Conservation (phyloP, 2,113 vertebrate genomes). For the Hippocampus abdominalis region DNA sequence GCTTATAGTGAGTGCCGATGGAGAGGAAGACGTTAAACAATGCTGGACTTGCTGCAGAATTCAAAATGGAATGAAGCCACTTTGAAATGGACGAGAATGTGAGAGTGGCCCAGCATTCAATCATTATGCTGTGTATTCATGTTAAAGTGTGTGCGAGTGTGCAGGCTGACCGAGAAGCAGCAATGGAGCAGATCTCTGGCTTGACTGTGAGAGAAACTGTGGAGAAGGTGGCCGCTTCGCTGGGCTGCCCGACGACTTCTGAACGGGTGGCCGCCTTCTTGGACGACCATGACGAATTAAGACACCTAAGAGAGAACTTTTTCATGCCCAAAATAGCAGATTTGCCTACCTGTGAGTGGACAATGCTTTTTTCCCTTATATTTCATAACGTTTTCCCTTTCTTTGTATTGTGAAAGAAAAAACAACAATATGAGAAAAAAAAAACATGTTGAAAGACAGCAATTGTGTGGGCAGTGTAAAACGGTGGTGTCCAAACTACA, state of each 20-base stretch:
- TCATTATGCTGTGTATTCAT: background rate
- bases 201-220: slow-evolving; percentile 62
- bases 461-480: background rate
- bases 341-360: slow-evolving; percentile 81
- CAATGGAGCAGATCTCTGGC: slow-evolving; percentile 70
- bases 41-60: too few relatives aligned
- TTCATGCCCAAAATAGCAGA: slow-evolving; percentile 80
- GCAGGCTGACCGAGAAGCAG: background rate
- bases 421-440: background rate
- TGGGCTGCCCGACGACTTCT: slow-evolving; percentile 75
- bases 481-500: too few relatives aligned
- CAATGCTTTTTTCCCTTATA: background rate
- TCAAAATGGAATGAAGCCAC: too few relatives aligned
- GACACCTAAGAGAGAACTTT: slow-evolving; percentile 77
- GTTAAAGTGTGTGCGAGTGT: background rate
- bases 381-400: background rate
- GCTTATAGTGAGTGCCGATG: too few relatives aligned
- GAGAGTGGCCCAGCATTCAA: too few relatives aligned
- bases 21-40: too few relatives aligned
- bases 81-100: too few relatives aligned
- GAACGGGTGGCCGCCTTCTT: slow-evolving; percentile 74
- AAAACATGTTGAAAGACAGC: background rate
- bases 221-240: slow-evolving; percentile 53
- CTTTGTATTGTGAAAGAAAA: background rate
- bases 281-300: slow-evolving; percentile 79